Evolutionary conservation across 2,113 vertebrate species (phyloP), one percentile per base, ranked within the genome.

Genomic region (Corythoichthys intestinalis): DNA sequence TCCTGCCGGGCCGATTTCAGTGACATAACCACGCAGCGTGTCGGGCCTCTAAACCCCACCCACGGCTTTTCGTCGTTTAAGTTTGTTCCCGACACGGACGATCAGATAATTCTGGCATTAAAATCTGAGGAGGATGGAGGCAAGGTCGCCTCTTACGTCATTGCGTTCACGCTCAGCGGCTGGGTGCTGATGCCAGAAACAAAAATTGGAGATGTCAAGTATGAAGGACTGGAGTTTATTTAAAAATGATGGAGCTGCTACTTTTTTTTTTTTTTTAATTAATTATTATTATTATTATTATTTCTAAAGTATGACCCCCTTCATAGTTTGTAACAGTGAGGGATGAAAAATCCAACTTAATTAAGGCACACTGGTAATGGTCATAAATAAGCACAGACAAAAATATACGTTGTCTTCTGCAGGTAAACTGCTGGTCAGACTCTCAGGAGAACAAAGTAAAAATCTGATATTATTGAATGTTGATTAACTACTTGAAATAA

Each of bases 41-140:
- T 94, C 0, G 97, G 97, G 0, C 86, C 90, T 0, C 84, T 92
- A 37, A 70, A 90, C 39, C 95, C 94, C 72, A 97, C 95, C 0
- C 97, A 94, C 0, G 96, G 97, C 84, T 99, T 99, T 84, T 99
- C 96, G n/a, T 96, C 97, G 1, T 99, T 99, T 83, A 97, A 94
- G 75, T 98, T 99, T 77, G 76, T 99, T 60, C 97, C 97, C 0
- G 91, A 92, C 86, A 98, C 97, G 0, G 92, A 95, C 0, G 96
- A 99, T 88, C 93, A 94, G 85, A 89, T 98, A 52, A 85, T 99
- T 0, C 86, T 99, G 80, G 96, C 96, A 0, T 87, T 98, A 47
- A 99, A 99, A 65, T 98, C 97, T 0, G 95, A 99, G 64, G 97
- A 98, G 81, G 94, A 96, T 28, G 76, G 87, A 0, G 96, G 96